Evolutionary conservation across 2,113 vertebrate genomes (phyloP).

Genomic region (Arenaria interpres): DNA sequence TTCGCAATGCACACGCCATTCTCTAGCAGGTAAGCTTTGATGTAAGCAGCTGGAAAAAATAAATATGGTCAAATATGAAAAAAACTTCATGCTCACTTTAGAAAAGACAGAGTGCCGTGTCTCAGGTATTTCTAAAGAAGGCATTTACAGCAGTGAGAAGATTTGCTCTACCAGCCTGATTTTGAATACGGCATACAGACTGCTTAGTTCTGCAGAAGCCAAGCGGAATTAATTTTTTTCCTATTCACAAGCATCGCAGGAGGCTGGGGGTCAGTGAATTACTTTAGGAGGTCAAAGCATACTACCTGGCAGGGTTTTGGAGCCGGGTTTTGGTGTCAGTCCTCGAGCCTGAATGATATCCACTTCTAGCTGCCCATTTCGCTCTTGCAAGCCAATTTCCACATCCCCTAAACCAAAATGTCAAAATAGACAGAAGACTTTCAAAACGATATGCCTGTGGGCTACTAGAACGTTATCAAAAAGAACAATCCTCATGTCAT

Average conservation of each 20-base stretch:
- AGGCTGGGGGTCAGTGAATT: neutral
- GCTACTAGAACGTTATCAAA: neutral
- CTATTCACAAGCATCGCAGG: neutral
- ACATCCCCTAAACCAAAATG: conserved; percentile 84
- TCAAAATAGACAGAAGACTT: neutral
- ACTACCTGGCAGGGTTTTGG: conserved; percentile 93
- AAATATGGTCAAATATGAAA: neutral
- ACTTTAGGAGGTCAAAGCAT: neutral
- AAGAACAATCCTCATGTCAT: neutral
- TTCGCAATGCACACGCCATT: conserved; percentile 93
- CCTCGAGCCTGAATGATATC: conserved; percentile 97
- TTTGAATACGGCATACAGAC: neutral
- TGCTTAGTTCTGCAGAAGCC: neutral
- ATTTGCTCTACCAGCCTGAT: neutral
- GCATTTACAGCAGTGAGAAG: neutral
- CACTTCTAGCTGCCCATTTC: conserved; percentile 95
- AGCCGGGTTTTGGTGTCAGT: conserved; percentile 93
- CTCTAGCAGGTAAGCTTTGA: conserved; percentile 97
- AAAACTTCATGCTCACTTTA: neutral
- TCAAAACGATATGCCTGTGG: neutral
- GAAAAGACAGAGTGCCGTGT: neutral
- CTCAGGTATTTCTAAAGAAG: neutral
- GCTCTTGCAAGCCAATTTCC: conserved; percentile 93
- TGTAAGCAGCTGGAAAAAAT: conserved; percentile 89
- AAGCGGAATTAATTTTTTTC: neutral